Evolutionary conservation across 2,888 invertebrate genomes (phyloP).

Genomic region (Epiblema foenella): DNA sequence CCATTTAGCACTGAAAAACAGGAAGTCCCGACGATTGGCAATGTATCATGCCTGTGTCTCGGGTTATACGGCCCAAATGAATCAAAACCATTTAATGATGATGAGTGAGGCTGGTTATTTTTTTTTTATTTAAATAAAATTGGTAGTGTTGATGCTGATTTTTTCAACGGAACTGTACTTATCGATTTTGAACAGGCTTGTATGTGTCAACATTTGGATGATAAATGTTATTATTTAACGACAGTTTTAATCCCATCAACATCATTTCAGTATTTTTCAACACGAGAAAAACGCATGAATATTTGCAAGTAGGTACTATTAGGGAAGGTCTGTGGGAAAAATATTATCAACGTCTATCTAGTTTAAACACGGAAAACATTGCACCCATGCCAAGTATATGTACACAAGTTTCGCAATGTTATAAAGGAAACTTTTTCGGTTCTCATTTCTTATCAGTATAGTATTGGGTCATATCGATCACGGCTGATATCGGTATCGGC

Average conservation of each 20-base stretch:
- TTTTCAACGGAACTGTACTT: not conserved
- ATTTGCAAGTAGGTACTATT: conserved; percentile 1
- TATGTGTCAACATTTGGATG: not conserved
- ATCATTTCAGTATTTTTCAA: not conserved
- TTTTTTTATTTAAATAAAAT: not conserved
- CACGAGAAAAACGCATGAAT: not conserved
- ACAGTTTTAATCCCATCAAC: not conserved
- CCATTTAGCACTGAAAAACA: conserved; percentile 69
- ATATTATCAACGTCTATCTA: conserved; percentile 27
- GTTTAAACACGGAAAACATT: conserved; percentile 16
- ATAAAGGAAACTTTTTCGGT: conserved; percentile 54
- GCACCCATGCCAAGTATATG: conserved; percentile 29
- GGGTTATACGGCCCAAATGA: conserved; percentile 4
- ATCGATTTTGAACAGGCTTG: not conserved
- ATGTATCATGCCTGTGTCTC: conserved; percentile 18
- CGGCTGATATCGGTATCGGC: conserved; percentile 8
- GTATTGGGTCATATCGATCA: conserved; percentile 62
- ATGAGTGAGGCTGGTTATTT: not conserved
- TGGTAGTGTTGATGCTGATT: not conserved
- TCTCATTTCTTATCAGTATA: conserved; percentile 62
- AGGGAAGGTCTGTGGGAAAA: conserved; percentile 40
- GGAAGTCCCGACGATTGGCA: conserved; percentile 60
- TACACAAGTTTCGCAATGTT: conserved; percentile 59
- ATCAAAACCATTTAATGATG: conserved; percentile 1
- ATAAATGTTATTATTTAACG: not conserved